Base-by-base conservation (phyloP, 2,113 vertebrate genomes). In the Dunckerocampus dactyliophorus region DNA sequence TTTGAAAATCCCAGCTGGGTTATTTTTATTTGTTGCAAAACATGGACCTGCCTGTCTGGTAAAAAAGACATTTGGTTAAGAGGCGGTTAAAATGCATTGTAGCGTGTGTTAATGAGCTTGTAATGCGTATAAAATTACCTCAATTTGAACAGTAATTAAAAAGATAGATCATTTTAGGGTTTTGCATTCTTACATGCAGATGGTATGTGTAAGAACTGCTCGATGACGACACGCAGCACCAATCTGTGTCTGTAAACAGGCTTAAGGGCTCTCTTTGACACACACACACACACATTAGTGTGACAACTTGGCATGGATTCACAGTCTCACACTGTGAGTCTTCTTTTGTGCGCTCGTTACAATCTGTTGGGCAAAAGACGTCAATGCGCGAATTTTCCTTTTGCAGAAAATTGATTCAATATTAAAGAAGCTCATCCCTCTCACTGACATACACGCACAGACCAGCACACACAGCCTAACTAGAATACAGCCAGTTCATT, bases 301-400 rank as follows among this genome's bases (percentile, higher is more conserved):
- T 62, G 62, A 70, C 53, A 71, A 42, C 53, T 69, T 80, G 75
- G 68, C 81, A 67, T 28, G 52, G 13, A 3, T 47, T 31, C 12
- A 19, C 13, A 2, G 57, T 62, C 46, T 66, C 70, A 31, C n/a
- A 56, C 56, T 47, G 76, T 13, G 62, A 71, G 72, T 24, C 46
- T 52, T 71, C 63, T 64, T 76, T 46, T 47, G 59, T 48, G 55
- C 11, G 6, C 65, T 65, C 58, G 49, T 63, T 66, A 61, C 82
- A 77, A 76, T 84, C 85, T 87, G 85, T 69, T 69, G 3, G 47
- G 63, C 37, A 67, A 54, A 75, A 71, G 73, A 84, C 82, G 82
- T 87, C 85, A 85, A 1, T 19, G 68, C 79, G 80, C 67, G 71
- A 84, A 82, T 73, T 78, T 85, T 80, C 71, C 78, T 83, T 72